phyloP scores from a whole-genome alignment of 2,113 vertebrate species.

The Corydoras sp. region DNA sequence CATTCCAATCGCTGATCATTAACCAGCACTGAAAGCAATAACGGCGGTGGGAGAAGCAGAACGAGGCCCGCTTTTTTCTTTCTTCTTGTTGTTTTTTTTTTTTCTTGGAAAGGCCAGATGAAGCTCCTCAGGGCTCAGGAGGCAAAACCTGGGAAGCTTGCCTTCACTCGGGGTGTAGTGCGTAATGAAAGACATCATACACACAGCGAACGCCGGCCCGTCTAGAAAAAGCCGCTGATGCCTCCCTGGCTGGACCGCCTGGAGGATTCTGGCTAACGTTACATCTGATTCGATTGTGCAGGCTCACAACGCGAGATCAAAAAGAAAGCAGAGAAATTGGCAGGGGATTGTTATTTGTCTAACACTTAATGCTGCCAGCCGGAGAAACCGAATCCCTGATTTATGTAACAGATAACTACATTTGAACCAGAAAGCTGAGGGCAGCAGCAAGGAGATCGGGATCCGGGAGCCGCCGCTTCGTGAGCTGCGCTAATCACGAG shows the following conservation, averaged over 20 bases:
- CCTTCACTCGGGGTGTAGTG: slow-evolving; percentile 9
- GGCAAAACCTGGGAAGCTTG: slow-evolving; percentile 11
- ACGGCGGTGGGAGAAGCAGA: slow-evolving; percentile 13
- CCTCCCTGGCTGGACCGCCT: slow-evolving; percentile 37
- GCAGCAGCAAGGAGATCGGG: no score
- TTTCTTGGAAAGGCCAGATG: slow-evolving; percentile 26
- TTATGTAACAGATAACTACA: not conserved
- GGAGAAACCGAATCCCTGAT: not conserved
- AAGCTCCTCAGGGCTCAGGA: slow-evolving; percentile 32
- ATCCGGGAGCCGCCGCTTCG: no score
- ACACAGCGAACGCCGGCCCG: slow-evolving; percentile 15
- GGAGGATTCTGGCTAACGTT: slow-evolving; percentile 32
- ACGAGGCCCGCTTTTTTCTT: slow-evolving; percentile 32
- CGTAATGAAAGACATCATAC: slow-evolving; percentile 38
- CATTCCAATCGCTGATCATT: slow-evolving; percentile 5
- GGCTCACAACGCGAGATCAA: slow-evolving; percentile 36
- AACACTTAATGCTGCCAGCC: not conserved
- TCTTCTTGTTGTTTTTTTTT: slow-evolving; percentile 14
- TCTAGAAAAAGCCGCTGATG: slow-evolving; percentile 33
- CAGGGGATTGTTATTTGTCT: slow-evolving; percentile 12
- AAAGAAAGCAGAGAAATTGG: slow-evolving; percentile 23
- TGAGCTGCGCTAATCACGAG: no score
- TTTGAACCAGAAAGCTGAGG: not conserved
- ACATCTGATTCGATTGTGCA: slow-evolving; percentile 30
- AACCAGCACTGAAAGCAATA: slow-evolving; percentile 29